Percentiles rank a stretch among this genome's conserved stretches.
phyloP scores from a whole-genome alignment of 2,797 vertebrate genomes.

The Acanthurus lineatus region DNA sequence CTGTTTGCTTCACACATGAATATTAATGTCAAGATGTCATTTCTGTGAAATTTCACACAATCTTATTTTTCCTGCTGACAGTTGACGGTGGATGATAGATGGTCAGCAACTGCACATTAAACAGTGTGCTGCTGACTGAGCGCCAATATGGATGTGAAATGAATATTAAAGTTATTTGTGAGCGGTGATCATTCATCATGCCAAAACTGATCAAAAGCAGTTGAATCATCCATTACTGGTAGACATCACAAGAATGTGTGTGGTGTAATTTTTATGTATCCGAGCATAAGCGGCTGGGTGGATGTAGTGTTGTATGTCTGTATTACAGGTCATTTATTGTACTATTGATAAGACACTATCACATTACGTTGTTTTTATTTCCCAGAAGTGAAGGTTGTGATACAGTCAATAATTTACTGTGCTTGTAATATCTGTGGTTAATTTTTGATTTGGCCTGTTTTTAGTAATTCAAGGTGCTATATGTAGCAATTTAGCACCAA shows the following conservation, averaged over 20 bases:
- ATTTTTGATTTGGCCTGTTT: too few species aligned
- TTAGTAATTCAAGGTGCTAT: too few species aligned
- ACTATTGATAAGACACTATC: conserved; percentile 10
- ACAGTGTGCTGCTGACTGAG: conserved; percentile 29
- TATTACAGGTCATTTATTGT: conserved; percentile 7
- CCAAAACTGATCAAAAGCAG: conserved; percentile 29
- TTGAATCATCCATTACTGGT: conserved; percentile 22
- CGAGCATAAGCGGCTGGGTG: background rate
- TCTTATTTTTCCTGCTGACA: conserved; percentile 53
- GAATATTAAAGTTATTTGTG: conserved; percentile 50
- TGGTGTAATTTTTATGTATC: conserved; percentile 3
- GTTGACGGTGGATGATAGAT: conserved; percentile 67
- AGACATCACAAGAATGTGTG: conserved; percentile 9
- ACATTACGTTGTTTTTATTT: background rate
- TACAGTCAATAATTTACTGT: background rate
- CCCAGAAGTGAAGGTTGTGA: background rate
- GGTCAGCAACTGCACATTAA: conserved; percentile 45
- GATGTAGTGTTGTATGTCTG: background rate
- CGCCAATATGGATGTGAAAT: conserved; percentile 41
- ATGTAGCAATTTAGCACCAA: too few species aligned
- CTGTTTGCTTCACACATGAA: conserved; percentile 45
- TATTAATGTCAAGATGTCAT: conserved; percentile 55
- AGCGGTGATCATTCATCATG: conserved; percentile 43
- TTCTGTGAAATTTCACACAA: conserved; percentile 24
- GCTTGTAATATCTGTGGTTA: background rate